phyloP scores from a whole-genome alignment of 1,140 invertebrate species.

The Bombus superbus region DNA sequence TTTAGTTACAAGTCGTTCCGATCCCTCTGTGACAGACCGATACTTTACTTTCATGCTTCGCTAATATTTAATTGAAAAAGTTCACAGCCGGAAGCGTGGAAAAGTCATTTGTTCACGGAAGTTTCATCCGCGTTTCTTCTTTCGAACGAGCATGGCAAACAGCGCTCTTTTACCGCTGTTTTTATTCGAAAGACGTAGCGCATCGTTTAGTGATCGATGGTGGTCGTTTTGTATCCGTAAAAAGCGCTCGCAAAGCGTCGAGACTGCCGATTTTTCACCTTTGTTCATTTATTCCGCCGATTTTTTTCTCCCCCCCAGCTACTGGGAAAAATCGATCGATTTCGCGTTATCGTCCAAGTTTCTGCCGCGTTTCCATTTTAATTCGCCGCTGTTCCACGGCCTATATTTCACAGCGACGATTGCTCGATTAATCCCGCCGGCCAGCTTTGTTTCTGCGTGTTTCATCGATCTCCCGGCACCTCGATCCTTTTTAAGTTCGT shows the following conservation, averaged over 20 bases:
- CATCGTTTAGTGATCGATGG: conserved; percentile 1
- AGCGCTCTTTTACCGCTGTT: background rate
- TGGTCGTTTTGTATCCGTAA: conserved; percentile 17
- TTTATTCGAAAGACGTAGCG: background rate
- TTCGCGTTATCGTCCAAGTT: conserved; percentile 15
- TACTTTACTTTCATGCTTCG: background rate
- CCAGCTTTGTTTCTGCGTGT: background rate
- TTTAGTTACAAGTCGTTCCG: background rate
- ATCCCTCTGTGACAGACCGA: background rate
- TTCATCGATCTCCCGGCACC: background rate
- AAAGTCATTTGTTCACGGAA: too few species aligned
- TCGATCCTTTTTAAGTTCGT: background rate
- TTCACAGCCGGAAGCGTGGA: background rate
- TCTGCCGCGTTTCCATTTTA: conserved; percentile 16
- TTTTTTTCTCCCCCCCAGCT: background rate
- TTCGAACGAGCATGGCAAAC: background rate
- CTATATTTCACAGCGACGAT: conserved; percentile 11
- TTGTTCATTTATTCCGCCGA: conserved; percentile 15
- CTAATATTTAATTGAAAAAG: background rate
- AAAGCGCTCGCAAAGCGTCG: background rate
- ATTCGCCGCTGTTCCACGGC: background rate
- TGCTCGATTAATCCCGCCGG: background rate
- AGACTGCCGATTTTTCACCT: conserved; percentile 21
- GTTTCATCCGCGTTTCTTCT: background rate
- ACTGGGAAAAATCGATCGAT: conserved; percentile 8